A percentile compares a stretch with the other conserved stretches of the same genome.
These are phyloP conservation scores for Pandemis corylana DNA, from an alignment of 2,888 invertebrate genomes.

Conservation along the genomic window DNA sequence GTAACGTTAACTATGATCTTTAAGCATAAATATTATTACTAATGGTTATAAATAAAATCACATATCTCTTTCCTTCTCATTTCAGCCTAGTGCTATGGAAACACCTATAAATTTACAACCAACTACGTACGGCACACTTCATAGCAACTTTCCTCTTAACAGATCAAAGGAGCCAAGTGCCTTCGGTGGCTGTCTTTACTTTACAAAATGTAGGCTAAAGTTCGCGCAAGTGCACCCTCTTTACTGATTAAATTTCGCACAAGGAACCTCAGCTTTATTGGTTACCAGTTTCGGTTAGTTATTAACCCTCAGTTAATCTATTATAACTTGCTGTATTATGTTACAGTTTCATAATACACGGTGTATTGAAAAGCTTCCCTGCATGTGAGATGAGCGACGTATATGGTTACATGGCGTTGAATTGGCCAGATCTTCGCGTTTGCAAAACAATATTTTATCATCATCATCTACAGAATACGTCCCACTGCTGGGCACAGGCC, in stretches of 20 bases:
- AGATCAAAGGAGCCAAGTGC: not conserved
- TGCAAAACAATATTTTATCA: not conserved
- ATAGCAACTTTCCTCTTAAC: conserved; percentile 11
- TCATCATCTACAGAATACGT: no score
- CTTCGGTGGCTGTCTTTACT: conserved; percentile 11
- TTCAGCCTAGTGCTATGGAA: not conserved
- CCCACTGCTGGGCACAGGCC: no score
- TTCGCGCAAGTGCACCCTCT: conserved; percentile 40
- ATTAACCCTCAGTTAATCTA: conserved; percentile 34
- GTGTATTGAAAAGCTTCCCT: not conserved
- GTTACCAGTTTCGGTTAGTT: conserved; percentile 33
- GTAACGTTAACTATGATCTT: no score
- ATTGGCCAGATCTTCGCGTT: not conserved
- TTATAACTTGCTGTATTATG: conserved; percentile 28
- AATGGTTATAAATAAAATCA: not conserved
- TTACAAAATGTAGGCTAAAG: conserved; percentile 33
- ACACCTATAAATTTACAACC: not conserved
- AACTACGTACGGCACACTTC: not conserved
- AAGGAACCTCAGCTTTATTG: conserved; percentile 33
- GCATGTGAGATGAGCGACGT: not conserved
- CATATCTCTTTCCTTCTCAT: not conserved
- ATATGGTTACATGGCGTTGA: not conserved
- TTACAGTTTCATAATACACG: conserved; percentile 6
- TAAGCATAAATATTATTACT: no score
- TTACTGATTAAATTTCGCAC: conserved; percentile 41